Conservation (phyloP, 2,113 vertebrate species). For the Panthera leo region DNA sequence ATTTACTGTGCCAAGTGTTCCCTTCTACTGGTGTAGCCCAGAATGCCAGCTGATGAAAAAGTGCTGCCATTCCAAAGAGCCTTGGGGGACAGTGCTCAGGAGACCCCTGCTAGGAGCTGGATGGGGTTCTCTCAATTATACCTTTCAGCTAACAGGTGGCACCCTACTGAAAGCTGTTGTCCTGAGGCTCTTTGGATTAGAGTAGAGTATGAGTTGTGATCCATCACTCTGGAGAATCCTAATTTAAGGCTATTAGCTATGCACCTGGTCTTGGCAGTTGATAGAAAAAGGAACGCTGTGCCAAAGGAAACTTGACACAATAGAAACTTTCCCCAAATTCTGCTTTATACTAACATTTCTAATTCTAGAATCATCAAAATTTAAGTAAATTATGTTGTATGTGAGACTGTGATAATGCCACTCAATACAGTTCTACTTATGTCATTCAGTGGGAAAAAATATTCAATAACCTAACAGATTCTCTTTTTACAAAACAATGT, state of each 20-base stretch:
- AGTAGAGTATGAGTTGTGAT: neutral
- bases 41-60: conserved; percentile 2
- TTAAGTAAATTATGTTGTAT: neutral
- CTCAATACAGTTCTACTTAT: neutral
- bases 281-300: neutral
- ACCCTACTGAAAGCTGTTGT: neutral
- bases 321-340: neutral
- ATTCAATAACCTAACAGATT: neutral
- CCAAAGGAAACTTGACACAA: neutral
- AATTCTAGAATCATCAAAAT: neutral
- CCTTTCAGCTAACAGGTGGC: conserved; percentile 1
- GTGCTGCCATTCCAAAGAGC: neutral
- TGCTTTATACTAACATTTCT: neutral
- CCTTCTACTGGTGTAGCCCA: neutral
- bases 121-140: neutral
- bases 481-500: neutral
- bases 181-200: neutral
- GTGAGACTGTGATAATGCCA: neutral
- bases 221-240: neutral
- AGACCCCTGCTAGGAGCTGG: neutral
- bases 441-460: neutral
- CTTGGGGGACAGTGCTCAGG: neutral
- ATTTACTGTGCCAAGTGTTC: conserved; percentile 1
- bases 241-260: neutral
- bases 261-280: neutral